Conservation (phyloP, 1,140 invertebrate genomes). For the Drosophila trapezifrons region DNA sequence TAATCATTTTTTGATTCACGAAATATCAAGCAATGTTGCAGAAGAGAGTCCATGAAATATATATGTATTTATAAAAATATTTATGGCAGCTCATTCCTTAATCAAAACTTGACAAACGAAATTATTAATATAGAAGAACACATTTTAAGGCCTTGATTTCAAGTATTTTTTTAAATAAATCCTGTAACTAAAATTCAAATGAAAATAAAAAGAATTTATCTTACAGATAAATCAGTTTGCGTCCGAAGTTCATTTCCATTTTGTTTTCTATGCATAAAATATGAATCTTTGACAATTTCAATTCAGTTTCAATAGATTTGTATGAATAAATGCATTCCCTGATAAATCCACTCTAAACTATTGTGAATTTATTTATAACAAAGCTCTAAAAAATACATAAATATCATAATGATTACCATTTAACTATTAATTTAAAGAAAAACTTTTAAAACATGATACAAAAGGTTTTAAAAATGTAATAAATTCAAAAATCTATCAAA, state of each 20-base stretch:
- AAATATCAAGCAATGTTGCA: neutral
- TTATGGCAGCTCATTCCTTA: no score
- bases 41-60: no score
- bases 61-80: no score
- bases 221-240: neutral
- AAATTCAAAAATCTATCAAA: neutral
- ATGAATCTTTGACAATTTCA: neutral
- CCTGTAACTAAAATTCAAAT: neutral
- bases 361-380: neutral
- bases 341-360: neutral
- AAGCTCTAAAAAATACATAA: neutral
- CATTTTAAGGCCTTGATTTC: no score
- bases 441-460: neutral
- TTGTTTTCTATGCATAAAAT: neutral
- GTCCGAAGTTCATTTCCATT: neutral
- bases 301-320: neutral
- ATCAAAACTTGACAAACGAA: no score
- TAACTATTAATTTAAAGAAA: no score
- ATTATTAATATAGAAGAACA: no score
- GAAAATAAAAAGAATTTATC: neutral
- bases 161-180: neutral
- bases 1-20: rapidly evolving
- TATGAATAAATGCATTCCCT: rapidly evolving
- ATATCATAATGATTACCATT: neutral
- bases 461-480: neutral